A percentile compares a stretch with the other conserved stretches of the same genome.
Evolutionary conservation across 2,888 invertebrate genomes (phyloP).

Genomic region (Meteorus cinctellus): DNA sequence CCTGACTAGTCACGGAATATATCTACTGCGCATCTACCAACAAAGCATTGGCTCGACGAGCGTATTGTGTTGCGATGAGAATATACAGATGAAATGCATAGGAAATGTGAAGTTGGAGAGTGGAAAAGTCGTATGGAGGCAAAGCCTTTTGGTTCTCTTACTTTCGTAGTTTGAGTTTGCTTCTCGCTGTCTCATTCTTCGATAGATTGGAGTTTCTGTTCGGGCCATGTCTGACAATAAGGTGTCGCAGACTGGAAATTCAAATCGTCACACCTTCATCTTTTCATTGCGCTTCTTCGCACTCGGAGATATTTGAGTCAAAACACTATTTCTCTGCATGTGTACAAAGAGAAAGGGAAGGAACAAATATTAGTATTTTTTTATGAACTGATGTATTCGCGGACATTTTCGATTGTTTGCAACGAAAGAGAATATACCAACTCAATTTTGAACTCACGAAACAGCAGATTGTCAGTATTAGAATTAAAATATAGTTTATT

Average conservation of each 20-base stretch:
- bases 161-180: background rate
- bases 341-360: background rate
- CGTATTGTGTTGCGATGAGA: constrained; percentile 38
- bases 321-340: background rate
- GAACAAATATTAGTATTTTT: background rate
- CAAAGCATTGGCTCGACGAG: constrained; percentile 34
- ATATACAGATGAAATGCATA: background rate
- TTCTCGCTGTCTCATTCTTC: constrained; percentile 19
- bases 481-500: too few relatives aligned
- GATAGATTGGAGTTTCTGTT: constrained; percentile 36
- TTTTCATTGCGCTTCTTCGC: background rate
- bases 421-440: too few relatives aligned
- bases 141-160: constrained; percentile 27
- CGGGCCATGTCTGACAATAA: constrained; percentile 37
- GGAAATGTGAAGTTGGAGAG: constrained; percentile 28
- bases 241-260: constrained; percentile 28
- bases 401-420: too few relatives aligned
- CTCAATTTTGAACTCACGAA: too few relatives aligned
- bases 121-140: constrained; percentile 29
- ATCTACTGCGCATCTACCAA: constrained; percentile 33
- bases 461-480: too few relatives aligned
- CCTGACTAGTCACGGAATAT: constrained; percentile 43
- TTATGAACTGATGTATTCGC: too few relatives aligned
- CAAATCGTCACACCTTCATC: constrained; percentile 18
- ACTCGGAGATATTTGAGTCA: too few relatives aligned